Evolutionary conservation across 2,113 vertebrate genomes (phyloP).

Genomic region (Semnopithecus entellus): DNA sequence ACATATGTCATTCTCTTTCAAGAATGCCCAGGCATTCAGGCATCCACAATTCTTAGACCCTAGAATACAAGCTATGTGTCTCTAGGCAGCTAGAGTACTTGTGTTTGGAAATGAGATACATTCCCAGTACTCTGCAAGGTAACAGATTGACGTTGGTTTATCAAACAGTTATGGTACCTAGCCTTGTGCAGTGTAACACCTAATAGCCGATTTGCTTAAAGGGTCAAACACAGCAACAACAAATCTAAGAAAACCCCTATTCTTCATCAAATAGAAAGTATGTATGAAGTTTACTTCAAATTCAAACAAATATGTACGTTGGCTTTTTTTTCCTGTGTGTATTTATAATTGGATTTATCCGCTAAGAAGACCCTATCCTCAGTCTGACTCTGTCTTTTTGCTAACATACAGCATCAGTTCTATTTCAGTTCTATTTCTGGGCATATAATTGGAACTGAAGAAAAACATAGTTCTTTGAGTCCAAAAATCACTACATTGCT

Average conservation of each 20-base stretch:
- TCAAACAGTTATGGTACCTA: too few species aligned
- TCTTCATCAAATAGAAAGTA: not conserved
- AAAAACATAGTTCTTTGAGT: slow-evolving; percentile 68
- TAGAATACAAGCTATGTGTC: rapidly evolving
- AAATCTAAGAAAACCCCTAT: too few species aligned
- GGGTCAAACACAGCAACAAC: not conserved
- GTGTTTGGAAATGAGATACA: not conserved
- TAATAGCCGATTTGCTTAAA: not conserved
- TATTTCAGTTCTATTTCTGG: slow-evolving; percentile 74
- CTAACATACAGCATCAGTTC: slow-evolving; percentile 68
- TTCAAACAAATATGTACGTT: not conserved
- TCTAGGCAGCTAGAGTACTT: rapidly evolving
- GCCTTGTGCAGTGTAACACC: not conserved
- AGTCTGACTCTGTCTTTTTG: slow-evolving; percentile 66
- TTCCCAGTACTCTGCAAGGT: not conserved
- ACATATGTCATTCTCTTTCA: not conserved
- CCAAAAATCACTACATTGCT: slow-evolving; percentile 69
- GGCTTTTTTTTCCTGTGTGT: not conserved
- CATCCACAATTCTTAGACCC: not conserved
- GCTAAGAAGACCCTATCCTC: slow-evolving; percentile 54
- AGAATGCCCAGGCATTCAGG: not conserved
- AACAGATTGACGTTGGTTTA: rapidly evolving
- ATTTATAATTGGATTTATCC: not conserved
- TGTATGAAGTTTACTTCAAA: not conserved
- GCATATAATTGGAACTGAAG: slow-evolving; percentile 72